These are phyloP conservation scores for Conistra vaccinii DNA, from an alignment of 2,888 invertebrate species.

Conservation along the genomic window DNA sequence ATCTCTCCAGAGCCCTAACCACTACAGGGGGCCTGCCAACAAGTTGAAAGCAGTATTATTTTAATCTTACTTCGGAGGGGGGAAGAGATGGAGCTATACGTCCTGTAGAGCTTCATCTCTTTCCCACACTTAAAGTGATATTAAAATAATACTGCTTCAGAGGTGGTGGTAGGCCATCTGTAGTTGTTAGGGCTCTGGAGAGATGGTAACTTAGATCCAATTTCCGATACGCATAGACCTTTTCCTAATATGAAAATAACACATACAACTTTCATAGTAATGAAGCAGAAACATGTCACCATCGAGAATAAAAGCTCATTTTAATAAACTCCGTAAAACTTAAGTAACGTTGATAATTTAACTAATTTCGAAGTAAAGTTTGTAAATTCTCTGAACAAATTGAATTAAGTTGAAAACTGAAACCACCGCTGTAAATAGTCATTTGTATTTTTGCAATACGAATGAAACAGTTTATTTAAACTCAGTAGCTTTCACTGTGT, in stretches of 20 bases:
- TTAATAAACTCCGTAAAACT: background rate
- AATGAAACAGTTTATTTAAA: background rate
- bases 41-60: no score
- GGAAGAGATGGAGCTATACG: no score
- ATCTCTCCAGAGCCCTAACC: background rate
- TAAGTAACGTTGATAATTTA: background rate
- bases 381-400: conserved; percentile 4
- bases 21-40: no score
- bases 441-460: background rate
- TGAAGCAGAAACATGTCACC: background rate
- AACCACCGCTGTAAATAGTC: conserved; percentile 3
- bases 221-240: background rate
- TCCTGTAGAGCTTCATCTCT: no score
- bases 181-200: no score
- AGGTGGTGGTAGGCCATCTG: no score
- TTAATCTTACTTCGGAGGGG: no score
- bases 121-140: no score
- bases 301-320: background rate
- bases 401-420: background rate
- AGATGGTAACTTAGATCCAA: no score
- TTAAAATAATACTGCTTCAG: no score
- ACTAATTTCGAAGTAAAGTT: conserved; percentile 6
- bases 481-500: background rate
- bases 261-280: background rate
- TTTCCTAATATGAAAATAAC: background rate